Evolutionary conservation across 2,888 invertebrate genomes (phyloP).

Genomic region (Timema podura): DNA sequence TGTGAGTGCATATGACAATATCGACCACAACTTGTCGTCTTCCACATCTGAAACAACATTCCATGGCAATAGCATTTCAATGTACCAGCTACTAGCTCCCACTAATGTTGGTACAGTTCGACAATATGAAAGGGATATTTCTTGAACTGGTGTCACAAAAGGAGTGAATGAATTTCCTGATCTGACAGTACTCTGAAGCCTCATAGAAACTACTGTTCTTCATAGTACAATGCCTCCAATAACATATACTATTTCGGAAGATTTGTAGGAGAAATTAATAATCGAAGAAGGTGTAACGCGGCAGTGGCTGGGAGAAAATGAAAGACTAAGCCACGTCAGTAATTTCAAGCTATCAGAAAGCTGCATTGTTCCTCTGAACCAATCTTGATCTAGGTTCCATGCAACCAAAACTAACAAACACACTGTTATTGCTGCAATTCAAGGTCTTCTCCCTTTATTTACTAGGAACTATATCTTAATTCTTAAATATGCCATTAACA

Average conservation of each 20-base stretch:
- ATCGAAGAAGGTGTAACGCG: not conserved
- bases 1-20: conserved; percentile 10
- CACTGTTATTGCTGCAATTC: not conserved
- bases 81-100: not conserved
- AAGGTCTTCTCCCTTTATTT: not conserved
- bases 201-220: not conserved
- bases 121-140: not conserved
- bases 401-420: not conserved
- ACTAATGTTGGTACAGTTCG: not conserved
- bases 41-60: not conserved
- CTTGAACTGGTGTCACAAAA: not conserved
- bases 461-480: not conserved
- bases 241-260: not conserved
- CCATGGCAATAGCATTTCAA: conserved; percentile 6
- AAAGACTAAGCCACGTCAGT: not conserved
- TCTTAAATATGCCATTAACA: not conserved
- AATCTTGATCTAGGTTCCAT: not conserved
- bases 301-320: not conserved
- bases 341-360: not conserved
- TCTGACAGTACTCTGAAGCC: not conserved
- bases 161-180: not conserved
- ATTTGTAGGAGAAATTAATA: not conserved
- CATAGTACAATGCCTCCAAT: not conserved
- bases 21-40: conserved; percentile 9
- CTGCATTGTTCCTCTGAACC: not conserved